Evolutionary conservation across 2,888 invertebrate species (phyloP).

Genomic region (Galeruca laticollis): DNA sequence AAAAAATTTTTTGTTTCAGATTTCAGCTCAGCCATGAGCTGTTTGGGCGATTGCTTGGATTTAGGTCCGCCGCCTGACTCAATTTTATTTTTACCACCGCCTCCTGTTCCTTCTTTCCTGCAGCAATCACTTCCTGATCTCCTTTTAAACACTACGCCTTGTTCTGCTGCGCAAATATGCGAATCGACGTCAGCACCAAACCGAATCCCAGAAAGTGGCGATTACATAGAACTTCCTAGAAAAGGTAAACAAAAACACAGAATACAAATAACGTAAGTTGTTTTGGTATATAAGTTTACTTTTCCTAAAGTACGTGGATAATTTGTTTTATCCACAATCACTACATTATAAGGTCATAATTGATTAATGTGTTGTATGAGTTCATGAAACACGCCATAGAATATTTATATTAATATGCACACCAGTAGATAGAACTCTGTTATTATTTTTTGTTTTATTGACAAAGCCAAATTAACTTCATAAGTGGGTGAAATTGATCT

Average conservation of each 20-base stretch:
- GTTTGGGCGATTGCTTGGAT: conserved; percentile 72
- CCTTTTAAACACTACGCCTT: conserved; percentile 71
- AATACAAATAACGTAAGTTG: too few species aligned
- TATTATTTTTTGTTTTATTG: too few species aligned
- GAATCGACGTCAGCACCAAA: conserved; percentile 70
- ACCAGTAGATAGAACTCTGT: too few species aligned
- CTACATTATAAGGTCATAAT: too few species aligned
- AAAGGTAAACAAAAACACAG: conserved; percentile 71
- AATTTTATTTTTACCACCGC: conserved; percentile 86
- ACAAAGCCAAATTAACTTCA: too few species aligned
- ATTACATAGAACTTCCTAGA: conserved; percentile 84
- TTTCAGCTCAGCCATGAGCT: conserved; percentile 66
- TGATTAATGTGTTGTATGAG: too few species aligned
- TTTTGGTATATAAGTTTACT: background rate
- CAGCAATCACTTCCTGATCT: conserved; percentile 66
- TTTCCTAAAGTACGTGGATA: too few species aligned
- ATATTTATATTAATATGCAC: too few species aligned
- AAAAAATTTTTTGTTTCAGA: background rate
- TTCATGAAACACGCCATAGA: too few species aligned
- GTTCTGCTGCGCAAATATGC: conserved; percentile 74
- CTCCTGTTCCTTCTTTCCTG: conserved; percentile 84
- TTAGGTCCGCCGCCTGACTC: conserved; percentile 85
- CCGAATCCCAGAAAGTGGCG: conserved; percentile 62
- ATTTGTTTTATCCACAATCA: too few species aligned
- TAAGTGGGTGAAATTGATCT: too few species aligned